Evolutionary conservation across 2,797 vertebrate species (phyloP).

Genomic region (Pangasius djambal): DNA sequence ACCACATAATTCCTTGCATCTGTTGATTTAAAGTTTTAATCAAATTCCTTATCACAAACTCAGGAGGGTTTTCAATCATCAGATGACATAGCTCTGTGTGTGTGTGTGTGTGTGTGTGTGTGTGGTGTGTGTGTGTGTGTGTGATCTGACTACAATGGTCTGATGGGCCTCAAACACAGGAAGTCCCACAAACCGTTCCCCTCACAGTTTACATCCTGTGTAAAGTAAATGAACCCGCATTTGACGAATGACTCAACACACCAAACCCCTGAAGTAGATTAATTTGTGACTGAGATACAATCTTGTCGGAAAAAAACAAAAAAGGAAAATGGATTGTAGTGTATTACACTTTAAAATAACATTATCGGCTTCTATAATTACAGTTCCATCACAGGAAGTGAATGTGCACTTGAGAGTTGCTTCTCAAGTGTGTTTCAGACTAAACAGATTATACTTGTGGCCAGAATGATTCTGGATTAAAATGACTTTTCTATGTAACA

Average conservation of each 20-base stretch:
- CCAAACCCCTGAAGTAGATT: not conserved
- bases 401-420: not conserved
- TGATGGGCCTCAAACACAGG: not conserved
- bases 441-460: not conserved
- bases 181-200: not conserved
- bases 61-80: not conserved
- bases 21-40: not conserved
- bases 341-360: not conserved
- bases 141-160: not conserved
- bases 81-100: not conserved
- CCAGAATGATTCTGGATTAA: not conserved
- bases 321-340: too few relatives aligned
- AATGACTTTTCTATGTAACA: not conserved
- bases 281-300: not conserved
- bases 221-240: not conserved
- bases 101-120: not conserved
- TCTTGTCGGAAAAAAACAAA: not conserved
- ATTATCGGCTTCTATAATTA: not conserved
- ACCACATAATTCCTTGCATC: not conserved
- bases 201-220: not conserved
- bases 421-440: not conserved
- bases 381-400: not conserved
- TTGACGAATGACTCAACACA: too few relatives aligned
- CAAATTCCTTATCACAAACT: not conserved
- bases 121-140: not conserved